Conservation (phyloP, 2,888 invertebrate species). For the Bombylius major region DNA sequence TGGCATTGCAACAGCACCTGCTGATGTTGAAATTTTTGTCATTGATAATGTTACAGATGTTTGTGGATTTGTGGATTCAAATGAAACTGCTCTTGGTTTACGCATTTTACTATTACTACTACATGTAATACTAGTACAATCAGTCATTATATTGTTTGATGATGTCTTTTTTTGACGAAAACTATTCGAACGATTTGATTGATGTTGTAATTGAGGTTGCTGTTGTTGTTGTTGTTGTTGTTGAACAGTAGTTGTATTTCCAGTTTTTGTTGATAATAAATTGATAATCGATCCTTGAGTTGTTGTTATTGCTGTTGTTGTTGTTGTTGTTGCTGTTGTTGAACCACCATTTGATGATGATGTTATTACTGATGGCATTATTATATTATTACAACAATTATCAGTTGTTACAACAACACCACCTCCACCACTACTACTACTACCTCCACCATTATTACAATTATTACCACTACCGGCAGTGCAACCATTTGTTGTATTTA, state of each 20-base stretch:
- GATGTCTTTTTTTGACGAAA: constrained; percentile 11
- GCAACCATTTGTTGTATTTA: neutral
- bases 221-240: neutral
- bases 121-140: constrained; percentile 5
- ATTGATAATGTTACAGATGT: no score
- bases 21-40: neutral
- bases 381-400: neutral
- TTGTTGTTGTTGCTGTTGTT: constrained; percentile 10
- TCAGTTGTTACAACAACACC: neutral
- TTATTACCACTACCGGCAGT: constrained; percentile 7
- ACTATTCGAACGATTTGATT: constrained; percentile 11
- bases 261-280: neutral
- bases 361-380: constrained; percentile 15
- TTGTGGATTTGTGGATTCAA: constrained; percentile 11
- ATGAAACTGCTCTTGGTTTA: constrained; percentile 17
- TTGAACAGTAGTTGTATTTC: neutral
- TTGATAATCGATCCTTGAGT: neutral
- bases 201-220: neutral
- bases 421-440: constrained; percentile 11
- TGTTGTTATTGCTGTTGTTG: constrained; percentile 10
- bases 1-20: neutral
- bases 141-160: constrained; percentile 11
- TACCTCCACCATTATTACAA: constrained; percentile 3
- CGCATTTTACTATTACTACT: constrained; percentile 7
- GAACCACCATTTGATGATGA: constrained; percentile 21